Conservation (phyloP, 2,797 vertebrate genomes). For the Poecile montanus region DNA sequence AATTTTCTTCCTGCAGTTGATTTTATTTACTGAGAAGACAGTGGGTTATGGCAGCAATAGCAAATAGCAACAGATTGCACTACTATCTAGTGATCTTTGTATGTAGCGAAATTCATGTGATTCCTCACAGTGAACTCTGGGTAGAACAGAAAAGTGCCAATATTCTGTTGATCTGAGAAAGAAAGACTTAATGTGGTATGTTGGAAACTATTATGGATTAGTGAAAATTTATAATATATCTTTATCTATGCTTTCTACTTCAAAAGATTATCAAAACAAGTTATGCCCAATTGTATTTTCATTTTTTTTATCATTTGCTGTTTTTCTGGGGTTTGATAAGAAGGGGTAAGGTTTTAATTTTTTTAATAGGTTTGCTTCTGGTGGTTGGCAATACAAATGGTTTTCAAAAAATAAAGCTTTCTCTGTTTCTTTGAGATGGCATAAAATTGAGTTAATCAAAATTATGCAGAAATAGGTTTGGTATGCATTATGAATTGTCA, state of each 20-base stretch:
- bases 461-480: neutral
- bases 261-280: neutral
- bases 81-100: neutral
- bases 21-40: neutral
- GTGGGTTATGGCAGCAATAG: neutral
- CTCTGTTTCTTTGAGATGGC: neutral
- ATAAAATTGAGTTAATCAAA: neutral
- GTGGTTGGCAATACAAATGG: neutral
- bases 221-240: neutral
- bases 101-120: neutral
- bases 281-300: neutral
- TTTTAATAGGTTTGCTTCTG: neutral
- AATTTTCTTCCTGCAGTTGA: neutral
- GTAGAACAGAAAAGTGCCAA: neutral
- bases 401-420: neutral
- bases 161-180: neutral
- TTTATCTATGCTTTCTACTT: neutral
- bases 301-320: neutral
- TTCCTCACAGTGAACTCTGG: neutral
- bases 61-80: neutral
- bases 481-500: neutral
- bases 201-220: neutral
- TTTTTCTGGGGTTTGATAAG: neutral
- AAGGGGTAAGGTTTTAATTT: neutral
- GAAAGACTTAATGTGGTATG: neutral